Conservation (phyloP, 2,113 vertebrate genomes). For the Oxyura jamaicensis region DNA sequence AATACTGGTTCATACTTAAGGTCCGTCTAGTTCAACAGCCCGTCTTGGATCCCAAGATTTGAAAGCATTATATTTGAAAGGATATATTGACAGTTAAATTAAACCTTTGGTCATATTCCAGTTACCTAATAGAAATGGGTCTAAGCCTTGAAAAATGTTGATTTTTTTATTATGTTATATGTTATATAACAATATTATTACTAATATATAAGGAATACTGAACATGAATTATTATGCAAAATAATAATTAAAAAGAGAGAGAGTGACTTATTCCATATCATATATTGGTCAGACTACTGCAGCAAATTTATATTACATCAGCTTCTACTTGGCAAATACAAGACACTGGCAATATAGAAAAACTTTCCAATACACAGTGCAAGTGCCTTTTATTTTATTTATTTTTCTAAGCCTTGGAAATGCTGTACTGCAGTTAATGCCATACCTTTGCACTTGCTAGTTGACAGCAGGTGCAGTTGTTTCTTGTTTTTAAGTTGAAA, state of each 20-base stretch:
- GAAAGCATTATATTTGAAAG: not conserved
- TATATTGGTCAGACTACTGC: not conserved
- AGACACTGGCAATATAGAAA: not conserved
- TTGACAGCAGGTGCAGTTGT: not conserved
- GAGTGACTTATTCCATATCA: not conserved
- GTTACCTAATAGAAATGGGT: not conserved
- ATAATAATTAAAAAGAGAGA: too few species aligned
- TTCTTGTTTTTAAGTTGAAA: constrained; percentile 40
- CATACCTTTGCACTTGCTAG: not conserved
- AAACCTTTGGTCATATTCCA: not conserved
- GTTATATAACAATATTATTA: too few species aligned
- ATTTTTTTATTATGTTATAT: not conserved
- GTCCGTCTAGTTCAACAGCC: not conserved
- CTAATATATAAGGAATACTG: too few species aligned
- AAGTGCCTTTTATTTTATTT: not conserved
- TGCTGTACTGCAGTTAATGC: not conserved
- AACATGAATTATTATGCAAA: too few species aligned
- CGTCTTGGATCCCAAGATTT: not conserved
- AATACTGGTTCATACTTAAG: not conserved
- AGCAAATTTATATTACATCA: not conserved
- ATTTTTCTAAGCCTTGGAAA: not conserved
- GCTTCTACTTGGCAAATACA: not conserved
- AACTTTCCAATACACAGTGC: not conserved
- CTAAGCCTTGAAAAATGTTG: not conserved
- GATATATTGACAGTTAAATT: not conserved